Percentiles rank a stretch among this genome's conserved stretches.
phyloP scores from a whole-genome alignment of 2,888 invertebrate genomes.

The Cosmia trapezina region DNA sequence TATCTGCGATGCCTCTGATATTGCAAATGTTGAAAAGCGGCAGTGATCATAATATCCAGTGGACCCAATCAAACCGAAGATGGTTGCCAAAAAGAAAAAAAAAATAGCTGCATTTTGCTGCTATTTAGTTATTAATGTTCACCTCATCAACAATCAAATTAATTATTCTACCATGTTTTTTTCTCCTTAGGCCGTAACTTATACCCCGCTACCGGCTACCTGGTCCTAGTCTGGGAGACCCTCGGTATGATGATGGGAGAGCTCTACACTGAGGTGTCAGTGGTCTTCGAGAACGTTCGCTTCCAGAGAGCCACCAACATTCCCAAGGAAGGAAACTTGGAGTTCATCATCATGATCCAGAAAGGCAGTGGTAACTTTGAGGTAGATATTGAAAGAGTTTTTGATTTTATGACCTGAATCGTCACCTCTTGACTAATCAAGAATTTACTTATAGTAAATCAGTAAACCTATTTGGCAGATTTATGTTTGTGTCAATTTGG shows the following conservation, averaged over 20 bases:
- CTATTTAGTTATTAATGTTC: background rate
- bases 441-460: background rate
- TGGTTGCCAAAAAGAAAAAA: background rate
- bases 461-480: background rate
- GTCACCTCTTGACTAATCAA: background rate
- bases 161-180: background rate
- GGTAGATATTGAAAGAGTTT: slow-evolving; percentile 72
- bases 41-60: background rate
- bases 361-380: slow-evolving; percentile 93
- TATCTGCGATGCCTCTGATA: background rate
- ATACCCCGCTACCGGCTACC: slow-evolving; percentile 96
- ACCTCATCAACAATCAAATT: background rate
- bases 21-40: background rate
- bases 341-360: slow-evolving; percentile 93
- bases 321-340: slow-evolving; percentile 91
- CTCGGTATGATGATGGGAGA: slow-evolving; percentile 93
- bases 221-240: slow-evolving; percentile 94
- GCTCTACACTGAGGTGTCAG: slow-evolving; percentile 93
- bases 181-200: slow-evolving; percentile 91
- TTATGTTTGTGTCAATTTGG: background rate
- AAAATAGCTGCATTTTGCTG: background rate
- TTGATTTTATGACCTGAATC: background rate
- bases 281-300: slow-evolving; percentile 95
- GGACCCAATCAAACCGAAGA: background rate
- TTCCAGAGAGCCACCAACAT: slow-evolving; percentile 96